Base-by-base conservation (phyloP, 2,797 vertebrate species). In the Sebastes oblongus region DNA sequence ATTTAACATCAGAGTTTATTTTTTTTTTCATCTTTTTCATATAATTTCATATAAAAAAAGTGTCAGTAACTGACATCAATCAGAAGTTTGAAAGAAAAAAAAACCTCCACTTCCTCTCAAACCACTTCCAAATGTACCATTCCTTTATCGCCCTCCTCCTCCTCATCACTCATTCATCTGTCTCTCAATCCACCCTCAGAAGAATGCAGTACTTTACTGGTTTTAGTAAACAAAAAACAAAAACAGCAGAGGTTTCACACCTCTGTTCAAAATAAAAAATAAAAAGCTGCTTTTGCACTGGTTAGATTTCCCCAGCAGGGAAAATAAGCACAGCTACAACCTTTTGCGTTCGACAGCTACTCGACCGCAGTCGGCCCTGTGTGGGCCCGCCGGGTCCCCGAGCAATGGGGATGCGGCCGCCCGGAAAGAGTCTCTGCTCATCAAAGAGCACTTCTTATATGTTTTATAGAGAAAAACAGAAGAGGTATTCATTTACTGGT, bases 61-160 rank as follows among this genome's bases (percentile, higher is more conserved):
- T 93, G 94, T 95, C 95, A 95, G 94, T 95, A 95, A 95, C 94
- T 95, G 96, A 96, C 94, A 91, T 94, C 88, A 94, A 93, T 93
- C 93, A 93, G 88, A 93, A 89, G 88, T 91, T 91, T 91, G 87
- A 84, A 85, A 87, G 87, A 84, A 85, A 87, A 83, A 80, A 82
- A 88, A 86, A 80, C n/a, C 71, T 89, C 84, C 78, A 88, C 85
- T 86, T 91, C 86, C 90, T 93, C 86, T 93, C 86, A 92, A 92
- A 94, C 85, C 89, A 93, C 91, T 82, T 94, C 54, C 93, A 92
- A 94, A 91, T 93, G 95, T 96, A 96, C 95, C 95, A 93, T 94
- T 93, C 91, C 72, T 93, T 87, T 82, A 83, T 90, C 77, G 10
- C 10, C 82, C 69, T 77, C 88, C 82, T n/a, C 82, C 68, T 80